Percentiles rank a stretch among this genome's conserved stretches.
These are phyloP conservation scores for mouse (Mus musculus) DNA, from an alignment of 2,113 vertebrate species.

Conservation along the genomic window GRCm39 chr4:6571001-6571500, in stretches of 20 bases:
- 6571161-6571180: neutral
- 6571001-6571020: no score
- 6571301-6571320: neutral
- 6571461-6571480: neutral
- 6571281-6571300: neutral
- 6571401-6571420: neutral
- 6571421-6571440: neutral
- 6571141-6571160: neutral
- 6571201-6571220: neutral
- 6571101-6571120: neutral
- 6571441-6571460: neutral
- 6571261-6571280: neutral
- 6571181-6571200: neutral
- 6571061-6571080: neutral
- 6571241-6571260: neutral
- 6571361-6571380: neutral
- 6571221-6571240: neutral
- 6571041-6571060: neutral
- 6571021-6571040: neutral
- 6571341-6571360: neutral
- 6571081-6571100: neutral
- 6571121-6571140: neutral
- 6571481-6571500: neutral
- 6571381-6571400: neutral
- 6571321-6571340: neutral